Evolutionary conservation across 2,797 vertebrate genomes (phyloP).

Genomic region (Myiotriccus ornatus): DNA sequence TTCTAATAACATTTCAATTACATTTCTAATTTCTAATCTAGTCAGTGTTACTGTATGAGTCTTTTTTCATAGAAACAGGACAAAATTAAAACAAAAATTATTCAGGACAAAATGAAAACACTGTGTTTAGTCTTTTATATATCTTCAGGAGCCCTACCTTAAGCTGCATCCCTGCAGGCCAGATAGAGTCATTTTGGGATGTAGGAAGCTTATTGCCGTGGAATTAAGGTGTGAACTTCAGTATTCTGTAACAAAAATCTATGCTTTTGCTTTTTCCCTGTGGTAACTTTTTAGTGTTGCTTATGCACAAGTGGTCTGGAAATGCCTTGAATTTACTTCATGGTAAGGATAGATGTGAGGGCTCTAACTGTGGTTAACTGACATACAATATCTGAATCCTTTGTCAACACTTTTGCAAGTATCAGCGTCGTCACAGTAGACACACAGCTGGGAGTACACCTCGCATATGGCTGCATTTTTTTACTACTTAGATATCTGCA

Average conservation of each 20-base stretch:
- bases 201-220: background rate
- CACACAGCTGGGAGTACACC: background rate
- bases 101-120: background rate
- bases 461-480: fast-evolving
- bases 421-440: background rate
- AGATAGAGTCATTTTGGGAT: background rate
- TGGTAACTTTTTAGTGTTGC: background rate
- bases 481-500: background rate
- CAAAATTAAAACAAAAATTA: background rate
- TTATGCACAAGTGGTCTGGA: background rate
- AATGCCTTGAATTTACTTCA: background rate
- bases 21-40: background rate
- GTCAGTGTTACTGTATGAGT: background rate
- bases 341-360: background rate
- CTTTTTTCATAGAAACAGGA: background rate
- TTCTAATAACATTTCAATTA: background rate
- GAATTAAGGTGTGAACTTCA: background rate
- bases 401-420: background rate
- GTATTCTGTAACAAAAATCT: background rate
- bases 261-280: background rate
- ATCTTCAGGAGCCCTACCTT: background rate
- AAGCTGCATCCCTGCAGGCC: background rate
- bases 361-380: background rate
- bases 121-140: background rate
- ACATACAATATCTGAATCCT: background rate